Evolutionary conservation across 2,113 vertebrate species (phyloP).

Genomic region (Megaceryle maxima): DNA sequence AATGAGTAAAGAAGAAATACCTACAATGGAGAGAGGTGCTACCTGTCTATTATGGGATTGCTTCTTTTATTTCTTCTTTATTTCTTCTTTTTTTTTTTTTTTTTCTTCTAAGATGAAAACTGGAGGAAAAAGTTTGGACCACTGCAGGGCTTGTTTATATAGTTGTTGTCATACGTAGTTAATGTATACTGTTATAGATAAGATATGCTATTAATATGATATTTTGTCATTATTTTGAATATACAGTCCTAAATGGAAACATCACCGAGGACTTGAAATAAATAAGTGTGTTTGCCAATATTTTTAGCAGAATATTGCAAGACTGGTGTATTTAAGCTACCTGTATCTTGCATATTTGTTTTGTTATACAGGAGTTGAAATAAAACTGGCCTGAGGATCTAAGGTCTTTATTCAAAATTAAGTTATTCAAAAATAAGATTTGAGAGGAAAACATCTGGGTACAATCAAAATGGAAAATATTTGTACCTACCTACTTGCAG

Average conservation of each 20-base stretch:
- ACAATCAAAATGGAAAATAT: not conserved
- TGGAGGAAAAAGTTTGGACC: not conserved
- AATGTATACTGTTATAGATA: not conserved
- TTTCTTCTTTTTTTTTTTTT: not conserved
- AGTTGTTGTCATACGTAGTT: not conserved
- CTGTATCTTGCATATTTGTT: not conserved
- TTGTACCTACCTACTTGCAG: not conserved
- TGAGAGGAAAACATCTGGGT: not conserved
- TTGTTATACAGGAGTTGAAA: not conserved
- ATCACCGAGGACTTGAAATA: not conserved
- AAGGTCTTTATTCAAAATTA: not conserved
- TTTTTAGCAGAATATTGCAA: not conserved
- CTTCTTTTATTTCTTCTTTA: not conserved
- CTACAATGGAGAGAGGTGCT: not conserved
- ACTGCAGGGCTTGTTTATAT: not conserved
- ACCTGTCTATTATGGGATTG: not conserved
- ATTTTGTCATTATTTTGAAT: not conserved
- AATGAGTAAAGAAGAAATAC: not conserved
- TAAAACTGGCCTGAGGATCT: not conserved
- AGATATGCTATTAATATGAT: not conserved
- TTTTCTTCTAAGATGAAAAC: not conserved
- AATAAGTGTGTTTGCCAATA: not conserved
- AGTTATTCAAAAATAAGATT: not conserved
- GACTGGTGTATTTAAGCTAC: not conserved
- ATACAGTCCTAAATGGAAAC: not conserved